Evolutionary conservation across 2,888 invertebrate species (phyloP), one percentile per base, ranked within the genome.

Genomic region (Chalcis sispes): DNA sequence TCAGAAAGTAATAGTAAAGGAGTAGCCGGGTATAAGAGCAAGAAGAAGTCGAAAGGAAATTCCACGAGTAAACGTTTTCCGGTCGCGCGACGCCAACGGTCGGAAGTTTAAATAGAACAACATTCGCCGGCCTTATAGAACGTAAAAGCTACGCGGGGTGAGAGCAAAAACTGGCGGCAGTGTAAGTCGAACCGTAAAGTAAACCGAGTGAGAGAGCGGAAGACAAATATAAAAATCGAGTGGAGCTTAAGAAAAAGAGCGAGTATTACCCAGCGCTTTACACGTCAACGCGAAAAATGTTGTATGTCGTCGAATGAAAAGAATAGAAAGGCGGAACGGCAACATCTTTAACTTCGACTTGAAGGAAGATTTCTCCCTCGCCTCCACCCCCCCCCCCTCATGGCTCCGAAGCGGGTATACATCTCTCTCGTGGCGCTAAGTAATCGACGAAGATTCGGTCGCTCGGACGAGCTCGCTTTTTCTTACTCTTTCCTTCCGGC

Each of bases 401-500:
- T n/a, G n/a, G n/a, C n/a, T n/a, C 29, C 48, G 29, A 18, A 0
- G 10, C 36, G 66, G 72, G 58, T n/a, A 46, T 65, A 29, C 72
- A 59, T 52, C 61, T 46, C 2, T 13, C 5, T 20, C 54, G 23
- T 36, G 48, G 23, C 70, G 52, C 58, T 72, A 69, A 79, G 77
- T 77, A 76, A 79, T 79, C 76, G 75, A 66, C 75, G 50, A n/a
- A n/a, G n/a, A n/a, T n/a, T n/a, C n/a, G 62, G 74, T 69, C 70
- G 65, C 52, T n/a, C 65, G 23, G 18, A 10, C 25, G 25, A n/a
- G 15, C 23, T n/a, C 25, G 20, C 50, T 52, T 59, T 70, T 69
- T 75, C 52, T 78, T 79, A 54, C 59, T 56, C n/a, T n/a, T n/a
- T n/a, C n/a, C n/a, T n/a, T n/a, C n/a, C n/a, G n/a, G n/a, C n/a